These are phyloP conservation scores for Patagioenas fasciata DNA, from an alignment of 2,113 vertebrate species.

Conservation along the genomic window DNA sequence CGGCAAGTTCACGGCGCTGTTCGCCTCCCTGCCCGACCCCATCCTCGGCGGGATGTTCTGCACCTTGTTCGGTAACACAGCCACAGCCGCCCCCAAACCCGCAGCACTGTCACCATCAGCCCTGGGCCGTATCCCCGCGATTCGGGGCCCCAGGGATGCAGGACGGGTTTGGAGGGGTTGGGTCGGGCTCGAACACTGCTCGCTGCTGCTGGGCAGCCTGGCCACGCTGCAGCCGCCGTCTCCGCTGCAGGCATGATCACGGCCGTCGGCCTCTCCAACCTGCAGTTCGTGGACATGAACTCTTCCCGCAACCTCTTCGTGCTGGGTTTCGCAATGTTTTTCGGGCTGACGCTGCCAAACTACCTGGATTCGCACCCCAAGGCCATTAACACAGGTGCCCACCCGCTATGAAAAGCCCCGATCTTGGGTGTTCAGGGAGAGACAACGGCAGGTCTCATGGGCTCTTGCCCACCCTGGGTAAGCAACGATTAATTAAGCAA, in stretches of 20 bases:
- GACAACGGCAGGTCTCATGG: background rate
- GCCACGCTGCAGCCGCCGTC: background rate
- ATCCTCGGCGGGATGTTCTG: constrained; percentile 98
- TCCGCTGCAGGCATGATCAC: constrained; percentile 91
- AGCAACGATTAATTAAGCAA: background rate
- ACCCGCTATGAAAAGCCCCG: rapidly evolving
- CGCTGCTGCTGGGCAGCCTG: background rate
- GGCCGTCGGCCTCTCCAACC: constrained; percentile 93
- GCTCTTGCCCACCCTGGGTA: rapidly evolving
- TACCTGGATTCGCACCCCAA: constrained; percentile 87
- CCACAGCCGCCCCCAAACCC: background rate
- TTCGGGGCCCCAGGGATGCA: rapidly evolving
- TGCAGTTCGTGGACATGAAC: constrained; percentile 96
- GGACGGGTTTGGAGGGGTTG: rapidly evolving
- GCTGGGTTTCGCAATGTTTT: constrained; percentile 95
- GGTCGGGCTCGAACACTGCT: background rate
- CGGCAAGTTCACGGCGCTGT: constrained; percentile 95
- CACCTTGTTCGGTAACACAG: constrained; percentile 88
- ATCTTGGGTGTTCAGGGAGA: rapidly evolving
- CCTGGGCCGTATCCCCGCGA: rapidly evolving
- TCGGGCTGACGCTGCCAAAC: constrained; percentile 88
- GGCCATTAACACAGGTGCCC: constrained; percentile 87
- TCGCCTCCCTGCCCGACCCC: constrained; percentile 92
- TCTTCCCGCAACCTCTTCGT: constrained; percentile 97
- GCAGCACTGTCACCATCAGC: rapidly evolving